Evolutionary conservation across 92 coral and sea anemone genomes (phyloP), one percentile per base, ranked within the genome.

Genomic region (Porites cylindrica): DNA sequence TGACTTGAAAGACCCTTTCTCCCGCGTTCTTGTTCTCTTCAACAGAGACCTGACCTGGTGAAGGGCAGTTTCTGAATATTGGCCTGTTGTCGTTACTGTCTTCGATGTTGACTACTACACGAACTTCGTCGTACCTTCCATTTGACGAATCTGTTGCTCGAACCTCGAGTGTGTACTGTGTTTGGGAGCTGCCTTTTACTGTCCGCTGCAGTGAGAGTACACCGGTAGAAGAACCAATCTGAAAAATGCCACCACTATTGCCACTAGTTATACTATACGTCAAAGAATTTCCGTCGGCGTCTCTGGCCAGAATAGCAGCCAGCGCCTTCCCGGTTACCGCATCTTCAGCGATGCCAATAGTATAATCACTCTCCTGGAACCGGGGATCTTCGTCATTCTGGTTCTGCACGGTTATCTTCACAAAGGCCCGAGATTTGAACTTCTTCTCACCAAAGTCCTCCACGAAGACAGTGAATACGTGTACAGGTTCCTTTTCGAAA

Each of bases 261-360:
- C 80, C 88, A 29, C 82, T 79, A 13, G 65, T 67, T 79, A 91
- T 81, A 6, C 77, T 51, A 66, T 94, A 96, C 20, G 76, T 47
- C 6, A 94, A 88, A 24, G 85, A 51, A 69, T 85, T 88, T 13
- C 96, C 95, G 70, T 96, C 99, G 3, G 75, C 82, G 81, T 96
- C 99, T 51, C 90, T 90, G 3, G 99, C 99, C 38, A 91, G 92
- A 43, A 96, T 93, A 59, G 96, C 98, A n/a, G 94, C 98, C 66
- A 96, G 70, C n/a, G 92, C 74, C 19, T 78, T 85, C 56, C 64
- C 71, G 7, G 77, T 78, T 18, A 43, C 70, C 2, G 99, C 98
- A 84, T 91, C 93, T 74, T 94, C 99, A n/a, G 98, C 86, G 20
- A 96, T 86, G n/a, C 88, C 86, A 78, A 95, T 93, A 75, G 79